Percentiles rank a stretch among this genome's conserved stretches.
phyloP scores from a whole-genome alignment of 1,140 invertebrate genomes.

The Orchesella cincta region DNA sequence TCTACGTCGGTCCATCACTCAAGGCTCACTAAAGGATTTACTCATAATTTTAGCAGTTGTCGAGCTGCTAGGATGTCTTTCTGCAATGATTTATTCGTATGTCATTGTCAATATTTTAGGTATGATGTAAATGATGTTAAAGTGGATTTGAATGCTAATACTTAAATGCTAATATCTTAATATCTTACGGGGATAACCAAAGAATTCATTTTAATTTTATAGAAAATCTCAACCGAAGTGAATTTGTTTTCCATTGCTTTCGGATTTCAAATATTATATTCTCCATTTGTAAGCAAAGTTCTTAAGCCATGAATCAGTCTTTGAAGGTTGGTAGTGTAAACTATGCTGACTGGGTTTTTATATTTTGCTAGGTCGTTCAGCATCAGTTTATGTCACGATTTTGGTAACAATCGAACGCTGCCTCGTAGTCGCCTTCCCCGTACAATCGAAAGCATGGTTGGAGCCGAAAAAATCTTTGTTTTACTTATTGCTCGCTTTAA shows the following conservation, averaged over 20 bases:
- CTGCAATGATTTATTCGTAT: not conserved
- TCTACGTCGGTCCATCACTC: not conserved
- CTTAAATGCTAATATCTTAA: not conserved
- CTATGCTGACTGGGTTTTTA: not conserved
- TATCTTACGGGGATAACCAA: not conserved
- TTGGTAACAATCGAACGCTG: not conserved
- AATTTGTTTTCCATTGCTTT: not conserved
- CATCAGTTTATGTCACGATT: not conserved
- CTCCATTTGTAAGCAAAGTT: not conserved
- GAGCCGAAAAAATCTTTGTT: not conserved
- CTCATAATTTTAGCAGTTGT: not conserved
- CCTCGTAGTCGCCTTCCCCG: not conserved
- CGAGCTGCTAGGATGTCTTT: not conserved
- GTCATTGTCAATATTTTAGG: not conserved
- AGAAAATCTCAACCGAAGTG: not conserved
- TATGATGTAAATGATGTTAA: not conserved
- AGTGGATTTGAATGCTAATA: not conserved
- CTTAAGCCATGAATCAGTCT: not conserved
- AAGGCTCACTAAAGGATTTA: not conserved
- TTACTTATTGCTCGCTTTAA: not conserved
- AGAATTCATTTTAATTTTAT: not conserved
- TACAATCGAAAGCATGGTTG: not conserved
- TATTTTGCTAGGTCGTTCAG: not conserved
- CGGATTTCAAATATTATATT: not conserved
- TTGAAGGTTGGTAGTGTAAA: not conserved